phyloP scores from a whole-genome alignment of 2,888 invertebrate genomes.

The Mythimna ferrago region DNA sequence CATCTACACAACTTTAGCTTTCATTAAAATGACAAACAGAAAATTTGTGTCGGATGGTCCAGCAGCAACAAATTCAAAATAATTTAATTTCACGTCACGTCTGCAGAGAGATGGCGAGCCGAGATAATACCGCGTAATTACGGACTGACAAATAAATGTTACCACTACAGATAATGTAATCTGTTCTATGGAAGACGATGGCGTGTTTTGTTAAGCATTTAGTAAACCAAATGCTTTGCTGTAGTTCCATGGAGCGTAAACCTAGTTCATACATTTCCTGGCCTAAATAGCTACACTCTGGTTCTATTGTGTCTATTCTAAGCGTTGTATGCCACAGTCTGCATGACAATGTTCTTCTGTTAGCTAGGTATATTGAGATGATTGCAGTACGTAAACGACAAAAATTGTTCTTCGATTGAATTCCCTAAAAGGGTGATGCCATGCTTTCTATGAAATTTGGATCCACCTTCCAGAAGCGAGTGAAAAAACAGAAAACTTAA shows the following conservation, averaged over 20 bases:
- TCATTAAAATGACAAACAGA: background rate
- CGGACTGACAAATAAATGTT: conserved; percentile 56
- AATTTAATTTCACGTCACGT: conserved; percentile 73
- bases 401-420: background rate
- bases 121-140: conserved; percentile 74
- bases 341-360: background rate
- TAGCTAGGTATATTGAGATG: background rate
- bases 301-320: too few relatives aligned
- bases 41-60: background rate
- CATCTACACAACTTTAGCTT: too few relatives aligned
- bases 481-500: too few relatives aligned
- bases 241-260: background rate
- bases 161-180: conserved; percentile 15
- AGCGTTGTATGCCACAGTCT: background rate
- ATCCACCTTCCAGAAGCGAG: too few relatives aligned
- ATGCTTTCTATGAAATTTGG: too few relatives aligned
- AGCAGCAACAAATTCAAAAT: conserved; percentile 33
- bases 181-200: background rate
- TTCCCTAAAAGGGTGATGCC: too few relatives aligned
- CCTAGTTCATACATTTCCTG: background rate
- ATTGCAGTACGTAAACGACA: background rate
- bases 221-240: too few relatives aligned
- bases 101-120: conserved; percentile 59
- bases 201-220: background rate
- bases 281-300: too few relatives aligned